Evolutionary conservation across 2,113 vertebrate genomes (phyloP).

Genomic region (Ivindomyrus marchei): DNA sequence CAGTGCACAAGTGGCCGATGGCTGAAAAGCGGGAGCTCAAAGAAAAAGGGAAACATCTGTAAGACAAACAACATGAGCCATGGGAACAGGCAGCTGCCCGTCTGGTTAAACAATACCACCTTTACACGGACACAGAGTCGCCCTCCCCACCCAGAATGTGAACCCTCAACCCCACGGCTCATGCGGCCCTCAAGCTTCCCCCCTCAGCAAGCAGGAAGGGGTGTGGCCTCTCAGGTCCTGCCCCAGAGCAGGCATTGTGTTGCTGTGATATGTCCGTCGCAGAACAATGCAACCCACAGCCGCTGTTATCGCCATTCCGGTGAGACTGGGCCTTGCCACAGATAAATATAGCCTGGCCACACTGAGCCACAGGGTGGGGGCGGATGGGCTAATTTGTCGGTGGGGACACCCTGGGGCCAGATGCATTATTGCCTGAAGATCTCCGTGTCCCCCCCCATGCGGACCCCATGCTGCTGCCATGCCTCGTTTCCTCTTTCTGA

Average conservation of each 20-base stretch:
- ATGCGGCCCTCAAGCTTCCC: no score
- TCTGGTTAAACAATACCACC: not conserved
- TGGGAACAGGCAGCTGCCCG: not conserved
- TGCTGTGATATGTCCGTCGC: not conserved
- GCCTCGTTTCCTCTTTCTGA: not conserved
- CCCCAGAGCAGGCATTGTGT: not conserved
- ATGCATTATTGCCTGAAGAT: not conserved
- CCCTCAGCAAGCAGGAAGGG: conserved; percentile 19
- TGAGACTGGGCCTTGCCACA: not conserved
- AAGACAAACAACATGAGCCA: not conserved
- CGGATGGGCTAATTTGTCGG: not conserved
- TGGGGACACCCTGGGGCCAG: not conserved
- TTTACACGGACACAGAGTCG: not conserved
- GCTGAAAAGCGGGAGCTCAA: not conserved
- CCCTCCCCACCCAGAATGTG: not conserved
- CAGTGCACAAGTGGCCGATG: not conserved
- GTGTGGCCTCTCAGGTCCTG: not conserved
- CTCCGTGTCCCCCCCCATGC: not conserved
- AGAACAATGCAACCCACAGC: conserved; percentile 7
- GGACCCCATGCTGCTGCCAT: not conserved
- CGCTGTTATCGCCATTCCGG: not conserved
- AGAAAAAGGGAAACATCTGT: not conserved
- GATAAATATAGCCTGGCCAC: conserved; percentile 3
- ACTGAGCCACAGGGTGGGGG: not conserved
- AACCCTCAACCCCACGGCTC: not conserved